Evolutionary conservation across 2,797 vertebrate genomes (phyloP), one percentile per base, ranked within the genome.

Genomic region (Sparidentex hasta): DNA sequence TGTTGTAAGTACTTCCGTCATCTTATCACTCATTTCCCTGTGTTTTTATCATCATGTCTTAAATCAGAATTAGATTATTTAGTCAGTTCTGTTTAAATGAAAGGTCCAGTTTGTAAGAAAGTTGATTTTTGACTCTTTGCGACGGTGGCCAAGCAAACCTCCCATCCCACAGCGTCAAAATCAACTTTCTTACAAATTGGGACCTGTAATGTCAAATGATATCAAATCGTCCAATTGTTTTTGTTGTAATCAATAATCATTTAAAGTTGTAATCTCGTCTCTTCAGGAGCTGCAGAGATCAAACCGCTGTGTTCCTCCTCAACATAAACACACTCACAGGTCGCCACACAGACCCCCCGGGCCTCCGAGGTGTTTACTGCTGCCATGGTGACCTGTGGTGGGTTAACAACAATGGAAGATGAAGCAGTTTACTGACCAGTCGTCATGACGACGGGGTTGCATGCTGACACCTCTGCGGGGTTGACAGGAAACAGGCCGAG

Each of bases 401-500:
- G 1, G 25, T 74, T 71, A 62, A 29, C 43, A 64, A 78, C 41
- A 54, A 27, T 57, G 43, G 52, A 74, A 70, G 73, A 56, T 65
- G 55, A 76, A 29, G 55, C 33, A 55, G 80, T 89, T 85, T 86
- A 74, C 76, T 25, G 58, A 66, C 64, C 5, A 7, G 83, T 82
- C 20, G 20, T 23, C 70, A 72, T 79, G 61, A 71, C 51, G 38
- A 84, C 73, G 17, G 54, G 20, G 50, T 29, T 38, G 47, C 62
- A 43, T n/a, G 69, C 41, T 63, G 68, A 88, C 84, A 73, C 65
- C 41, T 74, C 38, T 16, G 57, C 46, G 41, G 44, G 44, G 84
- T 47, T 87, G 91, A 91, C 68, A 70, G 16, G 78, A 78, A 84
- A 23, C 88, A 92, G 88, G 56, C 71, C 1, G 41, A 44, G 43